Evolutionary conservation across 2,113 vertebrate species (phyloP), one percentile per base, ranked within the genome.

Genomic region (Pollachius pollachius): DNA sequence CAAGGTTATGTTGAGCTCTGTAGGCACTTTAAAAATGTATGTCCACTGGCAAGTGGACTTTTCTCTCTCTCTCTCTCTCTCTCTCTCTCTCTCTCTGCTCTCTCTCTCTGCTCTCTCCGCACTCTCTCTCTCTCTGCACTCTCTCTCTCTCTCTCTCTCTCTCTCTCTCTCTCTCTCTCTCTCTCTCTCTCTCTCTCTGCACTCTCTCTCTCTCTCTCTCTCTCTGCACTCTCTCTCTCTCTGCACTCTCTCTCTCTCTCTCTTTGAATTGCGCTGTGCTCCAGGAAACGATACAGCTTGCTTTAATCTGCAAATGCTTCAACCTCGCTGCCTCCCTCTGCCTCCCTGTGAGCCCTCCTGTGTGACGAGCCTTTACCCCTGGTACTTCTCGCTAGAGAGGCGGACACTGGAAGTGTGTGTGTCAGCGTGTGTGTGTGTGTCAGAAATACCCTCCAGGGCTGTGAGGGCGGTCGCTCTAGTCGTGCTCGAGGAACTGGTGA

Each of bases 321-420:
- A 62, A 77, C 75, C 65, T 70, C 41, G 78, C 84, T 82, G 78
- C 78, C 70, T 81, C 80, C 81, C 61, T 70, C 70, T 71, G 64
- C 23, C 70, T 68, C 68, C 67, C 56, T 37, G 52, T 56, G 70
- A 73, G 54, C 54, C 54, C 11, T 68, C n/a, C 73, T 80, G 67
- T 65, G 56, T 77, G 78, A 79, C 78, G 84, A 69, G 81, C 81
- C 75, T 86, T 83, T 77, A 79, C 79, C 75, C 75, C 79, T 66
- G 62, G 67, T 76, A 65, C 48, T 67, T 61, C 68, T 81, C 65
- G 78, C 56, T 12, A 21, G 69, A 65, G 73, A 63, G n/a, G 34
- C 34, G 30, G 56, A 52, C n/a, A 37, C 52, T 52, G 64, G 8
- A 64, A 61, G 4, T 70, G 75, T 72, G 77, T 58, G 73, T 84